Evolutionary conservation across 2,888 invertebrate genomes (phyloP), one percentile per base, ranked within the genome.

Genomic region (Himalopsyche anomala): DNA sequence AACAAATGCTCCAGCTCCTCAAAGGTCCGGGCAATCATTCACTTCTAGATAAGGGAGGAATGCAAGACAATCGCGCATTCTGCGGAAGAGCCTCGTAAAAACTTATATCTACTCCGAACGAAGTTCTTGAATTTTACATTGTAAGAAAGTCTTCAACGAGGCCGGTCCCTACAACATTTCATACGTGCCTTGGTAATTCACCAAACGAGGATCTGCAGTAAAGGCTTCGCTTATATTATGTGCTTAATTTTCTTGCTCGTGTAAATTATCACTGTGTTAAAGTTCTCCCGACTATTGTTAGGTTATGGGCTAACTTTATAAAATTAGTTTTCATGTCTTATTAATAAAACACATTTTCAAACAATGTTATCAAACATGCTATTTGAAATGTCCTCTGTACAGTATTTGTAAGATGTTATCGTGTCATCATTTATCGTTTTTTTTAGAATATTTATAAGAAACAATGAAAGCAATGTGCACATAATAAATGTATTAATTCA

Each of bases 1-100:
- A 87, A 88, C 87, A 88, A 88, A 88, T 88, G 88, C 84, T 74
- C 38, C 83, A 17, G 56, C 84, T 86, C 83, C 80, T 51, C 85
- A 80, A 86, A 86, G 86, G 85, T 81, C 81, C 84, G 79, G 84
- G 82, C 84, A 81, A 86, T 86, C 86, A 86, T 86, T 86, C 86
- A 86, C 79, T 17, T 55, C n/a, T 54, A 84, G 86, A 86, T 86
- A 86, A 86, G 82, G 28, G 55, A 74, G 82, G 69, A 84, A 55
- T 86, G 84, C 86, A 84, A 84, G 86, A 84, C 86, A 86, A 86
- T 86, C 69, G 86, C 15, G 79, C 42, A 62, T 28, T 54, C 84
- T 83, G 45, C 82, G 79, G 80, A 81, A 83, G 56, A 79, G 84
- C 82, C 79, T 86, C 86, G 82, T 84, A 84, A 86, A 86, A 86